These are phyloP conservation scores for Diarsia brunnea DNA, from an alignment of 2,888 invertebrate genomes.

Conservation along the genomic window DNA sequence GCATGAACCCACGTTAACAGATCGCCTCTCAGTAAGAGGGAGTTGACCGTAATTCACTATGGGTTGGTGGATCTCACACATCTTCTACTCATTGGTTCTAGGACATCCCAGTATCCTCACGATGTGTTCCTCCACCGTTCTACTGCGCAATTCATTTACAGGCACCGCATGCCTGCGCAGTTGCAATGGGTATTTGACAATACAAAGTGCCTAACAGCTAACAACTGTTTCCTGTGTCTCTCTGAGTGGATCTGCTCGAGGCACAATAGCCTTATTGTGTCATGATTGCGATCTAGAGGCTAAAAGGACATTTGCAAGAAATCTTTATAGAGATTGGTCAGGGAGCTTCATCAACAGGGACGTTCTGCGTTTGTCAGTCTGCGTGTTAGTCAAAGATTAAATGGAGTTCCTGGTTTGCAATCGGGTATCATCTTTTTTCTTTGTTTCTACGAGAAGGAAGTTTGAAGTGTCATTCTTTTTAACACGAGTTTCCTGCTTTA, in stretches of 20 bases:
- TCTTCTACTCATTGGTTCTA: neutral
- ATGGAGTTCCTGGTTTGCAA: conserved; percentile 17
- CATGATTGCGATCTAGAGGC: conserved; percentile 12
- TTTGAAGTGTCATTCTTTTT: neutral
- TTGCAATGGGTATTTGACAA: conserved; percentile 39
- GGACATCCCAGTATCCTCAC: conserved; percentile 11
- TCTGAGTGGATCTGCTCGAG: conserved; percentile 18
- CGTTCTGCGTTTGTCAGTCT: neutral
- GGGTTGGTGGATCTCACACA: neutral
- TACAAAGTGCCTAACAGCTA: conserved; percentile 21
- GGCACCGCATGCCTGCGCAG: neutral
- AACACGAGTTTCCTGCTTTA: neutral
- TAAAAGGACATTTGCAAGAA: neutral
- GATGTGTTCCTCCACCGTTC: conserved; percentile 26
- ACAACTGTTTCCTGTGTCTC: conserved; percentile 49
- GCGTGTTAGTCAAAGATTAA: neutral
- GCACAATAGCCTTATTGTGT: conserved; percentile 26
- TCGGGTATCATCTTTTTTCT: conserved; percentile 1
- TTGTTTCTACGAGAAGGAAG: conserved; percentile 9
- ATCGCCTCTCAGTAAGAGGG: neutral
- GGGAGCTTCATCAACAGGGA: neutral
- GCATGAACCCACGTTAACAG: neutral
- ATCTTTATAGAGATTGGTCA: neutral
- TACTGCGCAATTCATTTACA: conserved; percentile 30
- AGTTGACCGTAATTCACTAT: neutral